phyloP scores from a whole-genome alignment of 2,888 invertebrate species.

The Drosophila algonquin region DNA sequence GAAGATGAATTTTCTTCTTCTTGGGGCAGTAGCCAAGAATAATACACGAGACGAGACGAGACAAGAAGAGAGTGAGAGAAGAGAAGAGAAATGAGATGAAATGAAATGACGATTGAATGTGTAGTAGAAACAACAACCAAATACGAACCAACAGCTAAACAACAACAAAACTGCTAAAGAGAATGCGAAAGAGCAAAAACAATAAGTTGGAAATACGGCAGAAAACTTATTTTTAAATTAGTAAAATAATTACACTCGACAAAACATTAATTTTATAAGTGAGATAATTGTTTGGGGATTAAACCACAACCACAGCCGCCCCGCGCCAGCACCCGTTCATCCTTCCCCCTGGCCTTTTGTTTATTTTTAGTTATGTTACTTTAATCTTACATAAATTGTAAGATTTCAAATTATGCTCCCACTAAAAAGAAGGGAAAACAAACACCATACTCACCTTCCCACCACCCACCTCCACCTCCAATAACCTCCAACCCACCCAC shows the following conservation, averaged over 20 bases:
- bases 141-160: constrained; percentile 53
- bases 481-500: neutral
- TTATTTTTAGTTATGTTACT: constrained; percentile 9
- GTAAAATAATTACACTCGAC: constrained; percentile 44
- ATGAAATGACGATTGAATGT: constrained; percentile 32
- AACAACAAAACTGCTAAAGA: constrained; percentile 8
- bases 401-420: too few relatives aligned
- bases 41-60: constrained; percentile 19
- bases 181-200: constrained; percentile 56
- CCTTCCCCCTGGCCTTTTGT: constrained; percentile 5
- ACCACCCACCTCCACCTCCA: constrained; percentile 11
- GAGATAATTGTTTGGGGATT: constrained; percentile 50
- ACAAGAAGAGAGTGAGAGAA: neutral
- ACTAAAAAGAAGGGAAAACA: too few relatives aligned
- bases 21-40: constrained; percentile 27
- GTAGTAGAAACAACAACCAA: constrained; percentile 56
- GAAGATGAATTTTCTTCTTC: constrained; percentile 3
- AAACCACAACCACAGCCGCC: neutral
- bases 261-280: constrained; percentile 62
- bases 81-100: neutral
- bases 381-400: too few relatives aligned
- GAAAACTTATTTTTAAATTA: constrained; percentile 60
- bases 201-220: constrained; percentile 72
- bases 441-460: neutral
- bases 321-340: neutral